A percentile compares a stretch with the other conserved stretches of the same genome.
Evolutionary conservation across 2,888 invertebrate species (phyloP).

Genomic region (Craniophora ligustri): DNA sequence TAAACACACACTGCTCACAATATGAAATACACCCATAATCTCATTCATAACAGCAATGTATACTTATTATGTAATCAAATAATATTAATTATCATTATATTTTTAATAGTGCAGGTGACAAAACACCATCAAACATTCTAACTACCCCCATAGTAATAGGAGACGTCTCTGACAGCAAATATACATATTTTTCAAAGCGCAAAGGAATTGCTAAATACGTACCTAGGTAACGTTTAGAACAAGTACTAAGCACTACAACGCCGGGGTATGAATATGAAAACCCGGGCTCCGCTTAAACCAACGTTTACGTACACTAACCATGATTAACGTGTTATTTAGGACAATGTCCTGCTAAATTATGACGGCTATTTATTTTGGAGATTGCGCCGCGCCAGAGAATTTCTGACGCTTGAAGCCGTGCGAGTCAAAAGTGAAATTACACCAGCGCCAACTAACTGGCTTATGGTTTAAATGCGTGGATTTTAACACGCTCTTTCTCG

Average conservation of each 20-base stretch:
- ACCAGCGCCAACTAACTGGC: slow-evolving; percentile 32
- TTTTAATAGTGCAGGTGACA: slow-evolving; percentile 1
- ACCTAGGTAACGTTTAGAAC: slow-evolving; percentile 60
- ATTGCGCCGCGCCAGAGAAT: slow-evolving; percentile 56
- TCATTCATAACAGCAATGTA: no score
- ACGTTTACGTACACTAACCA: slow-evolving; percentile 58
- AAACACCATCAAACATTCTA: slow-evolving; percentile 35
- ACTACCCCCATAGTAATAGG: slow-evolving; percentile 26
- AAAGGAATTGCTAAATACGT: slow-evolving; percentile 64
- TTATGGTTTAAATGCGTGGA: slow-evolving; percentile 21
- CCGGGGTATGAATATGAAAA: slow-evolving; percentile 62
- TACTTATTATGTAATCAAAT: no score
- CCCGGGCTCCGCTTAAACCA: slow-evolving; percentile 41
- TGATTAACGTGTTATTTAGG: slow-evolving; percentile 68
- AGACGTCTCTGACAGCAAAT: slow-evolving; percentile 45
- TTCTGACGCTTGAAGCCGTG: slow-evolving; percentile 24
- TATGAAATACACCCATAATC: no score
- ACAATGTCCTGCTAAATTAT: slow-evolving; percentile 68
- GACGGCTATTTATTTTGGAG: slow-evolving; percentile 67
- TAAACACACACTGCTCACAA: no score
- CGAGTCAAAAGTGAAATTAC: slow-evolving; percentile 42
- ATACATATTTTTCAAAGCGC: slow-evolving; percentile 63
- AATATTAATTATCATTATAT: no score
- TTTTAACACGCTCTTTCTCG: slow-evolving; percentile 28
- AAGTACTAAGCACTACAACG: slow-evolving; percentile 33